These are phyloP conservation scores for Semaprochilodus insignis DNA, from an alignment of 2,797 vertebrate genomes.

Conservation along the genomic window DNA sequence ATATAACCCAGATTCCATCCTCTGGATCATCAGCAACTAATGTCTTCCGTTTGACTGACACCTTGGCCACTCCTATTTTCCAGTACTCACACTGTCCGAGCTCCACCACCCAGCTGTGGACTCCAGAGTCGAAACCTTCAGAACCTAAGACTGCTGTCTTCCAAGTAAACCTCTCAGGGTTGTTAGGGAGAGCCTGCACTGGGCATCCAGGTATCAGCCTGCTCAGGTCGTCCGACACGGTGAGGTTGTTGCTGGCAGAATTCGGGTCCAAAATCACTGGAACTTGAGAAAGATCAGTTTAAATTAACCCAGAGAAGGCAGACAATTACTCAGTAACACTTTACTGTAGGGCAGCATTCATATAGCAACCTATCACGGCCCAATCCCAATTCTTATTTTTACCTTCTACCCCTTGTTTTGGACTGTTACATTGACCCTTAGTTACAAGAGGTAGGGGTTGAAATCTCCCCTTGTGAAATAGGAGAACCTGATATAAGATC, in stretches of 20 bases:
- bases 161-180: background rate
- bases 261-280: background rate
- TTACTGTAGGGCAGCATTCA: too few relatives aligned
- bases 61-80: constrained; percentile 4
- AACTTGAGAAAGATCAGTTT: background rate
- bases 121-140: background rate
- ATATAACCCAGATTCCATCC: background rate
- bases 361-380: too few relatives aligned
- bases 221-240: background rate
- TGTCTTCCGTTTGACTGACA: background rate
- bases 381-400: too few relatives aligned
- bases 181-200: background rate
- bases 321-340: too few relatives aligned
- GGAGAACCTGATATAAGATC: too few relatives aligned
- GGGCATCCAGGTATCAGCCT: background rate
- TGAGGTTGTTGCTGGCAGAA: background rate
- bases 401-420: too few relatives aligned
- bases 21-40: background rate
- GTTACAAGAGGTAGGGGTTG: too few relatives aligned
- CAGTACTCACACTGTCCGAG: background rate
- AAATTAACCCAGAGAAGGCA: too few relatives aligned
- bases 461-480: too few relatives aligned
- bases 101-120: background rate
- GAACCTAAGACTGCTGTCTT: background rate
- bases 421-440: too few relatives aligned